phyloP scores from a whole-genome alignment of 2,113 vertebrate species.

The Parotia lawesii region DNA sequence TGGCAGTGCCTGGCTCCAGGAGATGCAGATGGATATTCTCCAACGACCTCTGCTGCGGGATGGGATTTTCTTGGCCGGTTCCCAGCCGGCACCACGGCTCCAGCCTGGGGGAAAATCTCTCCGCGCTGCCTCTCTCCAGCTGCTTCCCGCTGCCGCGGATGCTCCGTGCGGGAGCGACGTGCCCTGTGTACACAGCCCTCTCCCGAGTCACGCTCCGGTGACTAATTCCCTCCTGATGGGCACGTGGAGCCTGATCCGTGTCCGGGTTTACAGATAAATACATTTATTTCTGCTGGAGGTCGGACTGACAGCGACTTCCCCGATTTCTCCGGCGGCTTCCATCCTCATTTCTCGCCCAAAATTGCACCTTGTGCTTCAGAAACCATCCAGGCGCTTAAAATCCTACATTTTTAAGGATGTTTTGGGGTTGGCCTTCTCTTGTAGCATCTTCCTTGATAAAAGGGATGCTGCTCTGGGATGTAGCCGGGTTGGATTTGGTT shows the following conservation, averaged over 20 bases:
- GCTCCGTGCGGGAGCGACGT: background rate
- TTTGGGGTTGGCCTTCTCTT: background rate
- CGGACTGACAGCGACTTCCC: fast-evolving
- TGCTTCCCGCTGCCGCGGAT: background rate
- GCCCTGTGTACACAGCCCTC: background rate
- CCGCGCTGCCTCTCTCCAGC: background rate
- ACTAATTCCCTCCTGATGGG: background rate
- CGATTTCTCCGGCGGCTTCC: background rate
- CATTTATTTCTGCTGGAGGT: background rate
- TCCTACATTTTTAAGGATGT: fast-evolving
- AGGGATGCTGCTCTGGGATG: background rate
- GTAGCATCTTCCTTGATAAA: background rate
- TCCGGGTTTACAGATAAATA: background rate
- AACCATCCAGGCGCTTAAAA: background rate
- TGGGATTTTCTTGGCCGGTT: background rate
- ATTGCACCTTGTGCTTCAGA: background rate
- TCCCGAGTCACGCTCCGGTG: background rate
- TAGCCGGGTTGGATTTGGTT: background rate
- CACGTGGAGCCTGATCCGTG: background rate
- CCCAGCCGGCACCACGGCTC: background rate
- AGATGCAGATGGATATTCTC: fast-evolving
- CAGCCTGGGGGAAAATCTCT: background rate
- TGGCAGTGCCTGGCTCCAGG: fast-evolving
- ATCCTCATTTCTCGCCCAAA: fast-evolving
- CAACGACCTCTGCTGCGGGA: background rate